Evolutionary conservation across 2,797 vertebrate genomes (phyloP).

Genomic region (Pseudomugil gertrudae): DNA sequence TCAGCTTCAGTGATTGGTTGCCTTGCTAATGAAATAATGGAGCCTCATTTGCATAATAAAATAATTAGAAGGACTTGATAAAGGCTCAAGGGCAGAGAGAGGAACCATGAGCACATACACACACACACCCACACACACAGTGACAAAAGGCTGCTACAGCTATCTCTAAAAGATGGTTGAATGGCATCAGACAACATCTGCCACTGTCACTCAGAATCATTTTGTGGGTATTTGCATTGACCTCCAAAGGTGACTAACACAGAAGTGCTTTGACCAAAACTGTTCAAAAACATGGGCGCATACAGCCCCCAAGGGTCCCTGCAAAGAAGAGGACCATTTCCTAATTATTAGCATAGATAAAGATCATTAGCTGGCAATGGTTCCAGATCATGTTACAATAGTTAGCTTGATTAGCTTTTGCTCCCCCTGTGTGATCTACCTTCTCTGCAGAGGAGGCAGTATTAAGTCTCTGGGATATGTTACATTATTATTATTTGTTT

Average conservation of each 20-base stretch:
- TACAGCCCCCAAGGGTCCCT: not conserved
- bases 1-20: slow-evolving; percentile 82
- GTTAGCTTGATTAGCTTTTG: slow-evolving; percentile 51
- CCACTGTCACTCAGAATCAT: slow-evolving; percentile 67
- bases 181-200: slow-evolving; percentile 76
- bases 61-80: slow-evolving; percentile 86
- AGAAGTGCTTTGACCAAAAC: slow-evolving; percentile 39
- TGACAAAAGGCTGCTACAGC: slow-evolving; percentile 44
- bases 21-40: slow-evolving; percentile 86
- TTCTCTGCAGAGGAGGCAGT: slow-evolving; percentile 41
- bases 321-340: slow-evolving; percentile 3
- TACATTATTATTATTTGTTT: slow-evolving; percentile 14
- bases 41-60: slow-evolving; percentile 86
- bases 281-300: slow-evolving; percentile 36
- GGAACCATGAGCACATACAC: slow-evolving; percentile 40
- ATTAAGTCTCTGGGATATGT: slow-evolving; percentile 45
- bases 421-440: slow-evolving; percentile 21
- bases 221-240: slow-evolving; percentile 65
- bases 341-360: slow-evolving; percentile 39
- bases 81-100: slow-evolving; percentile 83
- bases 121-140: slow-evolving; percentile 33
- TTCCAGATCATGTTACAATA: slow-evolving; percentile 37
- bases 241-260: slow-evolving; percentile 49
- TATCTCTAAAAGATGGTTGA: slow-evolving; percentile 62
- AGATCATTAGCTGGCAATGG: slow-evolving; percentile 49